A percentile compares a stretch with the other conserved stretches of the same genome.
Evolutionary conservation across 2,797 vertebrate species (phyloP).

Genomic region (Nyctibius grandis): DNA sequence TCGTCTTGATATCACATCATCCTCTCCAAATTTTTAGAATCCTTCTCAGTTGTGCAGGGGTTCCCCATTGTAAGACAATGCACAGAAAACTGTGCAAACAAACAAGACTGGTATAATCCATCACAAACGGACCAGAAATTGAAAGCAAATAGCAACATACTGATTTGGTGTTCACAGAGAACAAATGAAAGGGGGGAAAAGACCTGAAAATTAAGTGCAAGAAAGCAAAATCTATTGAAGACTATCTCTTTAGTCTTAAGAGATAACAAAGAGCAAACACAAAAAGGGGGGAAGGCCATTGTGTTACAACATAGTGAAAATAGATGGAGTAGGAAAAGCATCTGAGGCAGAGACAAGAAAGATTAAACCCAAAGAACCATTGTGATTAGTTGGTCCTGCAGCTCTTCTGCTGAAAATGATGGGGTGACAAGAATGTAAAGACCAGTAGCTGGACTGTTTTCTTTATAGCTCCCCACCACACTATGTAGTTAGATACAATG

Average conservation of each 20-base stretch:
- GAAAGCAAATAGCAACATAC: neutral
- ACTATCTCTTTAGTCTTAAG: neutral
- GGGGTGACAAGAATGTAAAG: neutral
- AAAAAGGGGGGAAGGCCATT: neutral
- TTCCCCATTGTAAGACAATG: neutral
- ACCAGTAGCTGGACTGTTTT: neutral
- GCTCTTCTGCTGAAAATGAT: neutral
- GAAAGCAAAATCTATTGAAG: neutral
- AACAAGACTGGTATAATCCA: neutral
- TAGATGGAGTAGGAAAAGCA: neutral
- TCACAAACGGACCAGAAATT: neutral
- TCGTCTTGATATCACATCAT: neutral
- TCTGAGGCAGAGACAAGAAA: neutral
- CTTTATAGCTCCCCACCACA: neutral
- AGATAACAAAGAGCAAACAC: neutral
- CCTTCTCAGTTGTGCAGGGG: neutral
- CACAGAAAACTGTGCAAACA: neutral
- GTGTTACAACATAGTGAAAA: neutral
- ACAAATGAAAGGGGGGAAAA: neutral
- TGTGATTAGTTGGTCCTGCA: neutral
- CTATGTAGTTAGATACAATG: neutral
- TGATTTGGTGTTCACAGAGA: neutral
- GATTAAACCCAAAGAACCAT: neutral
- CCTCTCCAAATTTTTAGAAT: neutral
- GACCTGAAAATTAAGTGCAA: neutral